phyloP scores from a whole-genome alignment of 1,140 invertebrate genomes.

The Papilio machaon region DNA sequence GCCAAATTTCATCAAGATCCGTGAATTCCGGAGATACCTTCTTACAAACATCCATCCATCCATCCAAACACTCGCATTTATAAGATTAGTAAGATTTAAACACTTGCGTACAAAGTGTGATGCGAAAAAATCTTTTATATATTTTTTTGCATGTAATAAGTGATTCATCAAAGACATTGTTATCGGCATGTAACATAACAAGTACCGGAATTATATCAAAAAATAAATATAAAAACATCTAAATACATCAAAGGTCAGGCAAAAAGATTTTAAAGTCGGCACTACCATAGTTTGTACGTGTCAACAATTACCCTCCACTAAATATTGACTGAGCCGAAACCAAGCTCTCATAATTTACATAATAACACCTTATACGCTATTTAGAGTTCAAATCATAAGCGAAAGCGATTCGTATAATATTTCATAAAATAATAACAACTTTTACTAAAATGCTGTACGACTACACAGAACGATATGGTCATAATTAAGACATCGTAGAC shows the following conservation, averaged over 20 bases:
- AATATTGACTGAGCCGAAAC: conserved; percentile 78
- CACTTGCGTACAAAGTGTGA: neutral
- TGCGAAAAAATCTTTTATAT: neutral
- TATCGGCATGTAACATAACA: conserved; percentile 6
- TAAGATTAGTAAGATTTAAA: neutral
- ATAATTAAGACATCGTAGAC: no score
- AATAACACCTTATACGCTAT: conserved; percentile 74
- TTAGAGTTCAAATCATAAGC: conserved; percentile 44
- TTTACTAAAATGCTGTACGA: no score
- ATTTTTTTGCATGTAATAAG: neutral
- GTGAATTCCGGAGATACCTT: no score
- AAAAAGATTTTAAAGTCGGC: conserved; percentile 46
- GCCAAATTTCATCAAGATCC: no score
- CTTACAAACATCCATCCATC: no score
- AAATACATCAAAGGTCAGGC: neutral
- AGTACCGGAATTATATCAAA: conserved; percentile 28
- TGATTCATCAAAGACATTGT: neutral
- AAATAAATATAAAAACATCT: conserved; percentile 43
- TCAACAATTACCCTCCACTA: conserved; percentile 69
- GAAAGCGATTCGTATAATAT: conserved; percentile 33
- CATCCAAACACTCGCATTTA: no score
- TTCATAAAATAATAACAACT: neutral
- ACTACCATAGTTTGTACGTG: conserved; percentile 60
- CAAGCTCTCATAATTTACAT: conserved; percentile 79
- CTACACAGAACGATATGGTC: neutral